Base-by-base conservation (phyloP, 2,113 vertebrate species). In the Elaphurus davidianus region DNA sequence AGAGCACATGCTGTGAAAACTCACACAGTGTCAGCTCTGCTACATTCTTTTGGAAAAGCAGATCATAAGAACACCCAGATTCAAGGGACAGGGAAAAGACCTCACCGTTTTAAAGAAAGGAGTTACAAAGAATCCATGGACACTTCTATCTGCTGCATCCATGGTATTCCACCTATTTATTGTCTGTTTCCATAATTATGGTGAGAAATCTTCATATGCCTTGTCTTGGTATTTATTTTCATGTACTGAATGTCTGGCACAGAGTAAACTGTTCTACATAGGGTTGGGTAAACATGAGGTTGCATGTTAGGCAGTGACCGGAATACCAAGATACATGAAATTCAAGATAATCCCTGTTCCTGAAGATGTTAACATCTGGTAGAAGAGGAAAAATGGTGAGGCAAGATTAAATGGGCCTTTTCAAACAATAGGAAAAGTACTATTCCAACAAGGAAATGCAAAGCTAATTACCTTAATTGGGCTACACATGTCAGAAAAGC, bases 161-260 rank as follows among this genome's bases (percentile, higher is more conserved):
- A 81, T 28, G 81, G 52, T 47, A 45, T 67, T 10, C 19, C 7
- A 71, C 28, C 57, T 94, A 27, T 52, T 95, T 64, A 87, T 36
- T 50, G 14, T 47, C 25, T 87, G 19, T 90, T 33, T 90, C n/a
- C 25, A 57, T 74, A 90, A 95, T 28, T 64, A 60, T 40, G 21
- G 55, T 76, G 15, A 85, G 12, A 36, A 82, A 78, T 83, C 21
- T 28, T 90, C 43, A 40, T 45, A 50, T 52, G 74, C 13, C 40
- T 57, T 82, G 47, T 90, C 59, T 79, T 78, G 62, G 90, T 84
- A 67, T 87, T 87, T 64, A 84, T 91, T 94, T 91, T 94, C 60
- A 55, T 12, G 4, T 50, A 54, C 25, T n/a, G 10, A 60, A 36
- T 91, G 15, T 30, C 52, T 71, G 23, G 23, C 4, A 57, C 9